A percentile compares a stretch with the other conserved stretches of the same genome.
These are phyloP conservation scores for Anguilla anguilla DNA, from an alignment of 2,797 vertebrate species.

Conservation along the genomic window DNA sequence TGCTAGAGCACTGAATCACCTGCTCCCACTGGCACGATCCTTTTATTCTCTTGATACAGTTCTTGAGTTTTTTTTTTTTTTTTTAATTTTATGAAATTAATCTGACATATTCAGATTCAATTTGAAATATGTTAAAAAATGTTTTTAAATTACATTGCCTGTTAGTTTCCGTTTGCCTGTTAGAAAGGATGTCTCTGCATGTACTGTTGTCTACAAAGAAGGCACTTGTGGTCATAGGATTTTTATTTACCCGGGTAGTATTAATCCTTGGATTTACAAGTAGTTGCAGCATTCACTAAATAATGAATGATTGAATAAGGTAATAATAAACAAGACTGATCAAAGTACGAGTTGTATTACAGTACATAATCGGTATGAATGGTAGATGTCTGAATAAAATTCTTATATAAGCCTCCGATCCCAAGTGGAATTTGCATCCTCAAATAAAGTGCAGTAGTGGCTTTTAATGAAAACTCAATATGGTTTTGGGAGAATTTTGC, in stretches of 20 bases:
- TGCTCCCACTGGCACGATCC: neutral
- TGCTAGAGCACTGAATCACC: neutral
- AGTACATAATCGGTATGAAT: neutral
- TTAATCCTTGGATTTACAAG: neutral
- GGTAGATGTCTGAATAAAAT: neutral
- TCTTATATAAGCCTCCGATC: conserved; percentile 43
- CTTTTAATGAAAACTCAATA: conserved; percentile 71
- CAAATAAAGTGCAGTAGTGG: conserved; percentile 39
- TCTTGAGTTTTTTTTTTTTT: neutral
- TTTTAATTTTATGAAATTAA: neutral
- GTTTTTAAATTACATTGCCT: neutral
- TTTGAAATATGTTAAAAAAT: neutral
- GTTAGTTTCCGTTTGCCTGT: neutral
- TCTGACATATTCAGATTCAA: neutral
- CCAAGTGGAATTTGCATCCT: conserved; percentile 55
- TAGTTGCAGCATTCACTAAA: neutral
- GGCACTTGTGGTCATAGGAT: neutral
- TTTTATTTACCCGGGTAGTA: neutral
- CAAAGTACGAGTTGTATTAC: neutral
- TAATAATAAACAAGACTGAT: neutral
- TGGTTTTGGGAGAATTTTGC: conserved; percentile 52
- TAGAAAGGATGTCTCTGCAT: neutral
- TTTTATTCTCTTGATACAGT: neutral
- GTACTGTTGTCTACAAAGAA: neutral
- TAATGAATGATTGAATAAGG: neutral